These are phyloP conservation scores for Tachysurus vachellii DNA, from an alignment of 2,113 vertebrate genomes.

Conservation along the genomic window DNA sequence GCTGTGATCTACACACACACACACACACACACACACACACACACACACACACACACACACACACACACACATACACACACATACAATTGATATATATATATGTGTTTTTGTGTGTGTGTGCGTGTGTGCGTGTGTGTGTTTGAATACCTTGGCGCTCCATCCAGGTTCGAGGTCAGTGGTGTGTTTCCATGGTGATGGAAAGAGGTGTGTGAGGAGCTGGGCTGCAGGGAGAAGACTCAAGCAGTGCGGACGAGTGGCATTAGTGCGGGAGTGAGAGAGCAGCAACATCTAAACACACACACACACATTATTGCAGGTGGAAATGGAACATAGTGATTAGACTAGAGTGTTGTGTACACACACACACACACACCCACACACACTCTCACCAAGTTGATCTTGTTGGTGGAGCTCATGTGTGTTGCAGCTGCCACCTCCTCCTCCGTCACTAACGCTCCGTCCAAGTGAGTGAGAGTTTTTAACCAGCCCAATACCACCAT, in stretches of 20 bases:
- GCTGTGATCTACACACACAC: slow-evolving; percentile 75
- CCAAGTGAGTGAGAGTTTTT: slow-evolving; percentile 74
- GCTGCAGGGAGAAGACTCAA: slow-evolving; percentile 79
- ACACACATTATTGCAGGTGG: background rate
- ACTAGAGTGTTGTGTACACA: background rate
- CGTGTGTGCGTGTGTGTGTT: slow-evolving; percentile 8
- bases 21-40: background rate
- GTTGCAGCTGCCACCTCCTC: slow-evolving; percentile 69
- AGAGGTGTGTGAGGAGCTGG: slow-evolving; percentile 77
- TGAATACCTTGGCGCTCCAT: slow-evolving; percentile 74
- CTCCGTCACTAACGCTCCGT: slow-evolving; percentile 70
- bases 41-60: slow-evolving; percentile 7
- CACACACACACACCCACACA: slow-evolving; percentile 47
- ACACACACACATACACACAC: slow-evolving; percentile 4
- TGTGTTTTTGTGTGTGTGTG: slow-evolving; percentile 1
- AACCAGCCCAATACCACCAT: slow-evolving; percentile 71
- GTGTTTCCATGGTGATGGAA: slow-evolving; percentile 66
- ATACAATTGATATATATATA: background rate
- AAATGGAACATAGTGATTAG: background rate
- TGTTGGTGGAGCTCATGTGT: slow-evolving; percentile 66
- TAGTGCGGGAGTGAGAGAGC: slow-evolving; percentile 70
- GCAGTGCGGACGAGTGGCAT: slow-evolving; percentile 69
- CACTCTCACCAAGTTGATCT: slow-evolving; percentile 74
- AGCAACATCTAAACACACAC: slow-evolving; percentile 67
- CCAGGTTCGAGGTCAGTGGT: slow-evolving; percentile 64